phyloP scores from a whole-genome alignment of 2,113 vertebrate species.

The Aptenodytes patagonicus region DNA sequence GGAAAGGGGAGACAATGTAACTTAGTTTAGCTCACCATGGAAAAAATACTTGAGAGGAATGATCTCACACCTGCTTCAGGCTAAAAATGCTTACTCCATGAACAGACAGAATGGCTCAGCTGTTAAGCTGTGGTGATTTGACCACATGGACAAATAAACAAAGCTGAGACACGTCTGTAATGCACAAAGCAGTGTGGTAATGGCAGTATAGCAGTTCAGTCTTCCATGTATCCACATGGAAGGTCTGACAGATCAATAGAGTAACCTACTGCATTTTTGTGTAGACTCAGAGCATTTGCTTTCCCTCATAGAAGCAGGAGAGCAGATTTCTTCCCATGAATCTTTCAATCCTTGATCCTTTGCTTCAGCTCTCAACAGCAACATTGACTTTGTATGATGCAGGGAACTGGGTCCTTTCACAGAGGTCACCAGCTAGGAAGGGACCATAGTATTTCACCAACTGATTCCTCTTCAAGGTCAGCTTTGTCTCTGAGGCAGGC shows the following conservation, averaged over 20 bases:
- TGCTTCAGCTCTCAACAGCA: not conserved
- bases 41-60: slow-evolving; percentile 11
- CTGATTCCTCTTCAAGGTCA: not conserved
- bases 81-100: slow-evolving; percentile 11
- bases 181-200: not conserved
- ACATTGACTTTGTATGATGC: not conserved
- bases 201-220: not conserved
- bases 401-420: not conserved
- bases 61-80: slow-evolving; percentile 57
- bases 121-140: not conserved
- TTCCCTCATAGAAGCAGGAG: not conserved
- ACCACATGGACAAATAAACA: not conserved
- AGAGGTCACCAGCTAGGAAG: not conserved
- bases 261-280: not conserved
- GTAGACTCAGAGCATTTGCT: not conserved
- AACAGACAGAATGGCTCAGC: not conserved
- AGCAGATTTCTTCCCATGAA: not conserved
- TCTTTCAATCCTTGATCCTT: not conserved
- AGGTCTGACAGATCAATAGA: not conserved
- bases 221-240: not conserved
- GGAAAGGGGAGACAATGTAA: slow-evolving; percentile 13
- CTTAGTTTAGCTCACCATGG: not conserved
- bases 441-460: not conserved
- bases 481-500: not conserved
- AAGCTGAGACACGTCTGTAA: not conserved